Evolutionary conservation across 2,888 invertebrate genomes (phyloP), one percentile per base, ranked within the genome.

Genomic region (Pterostichus niger): DNA sequence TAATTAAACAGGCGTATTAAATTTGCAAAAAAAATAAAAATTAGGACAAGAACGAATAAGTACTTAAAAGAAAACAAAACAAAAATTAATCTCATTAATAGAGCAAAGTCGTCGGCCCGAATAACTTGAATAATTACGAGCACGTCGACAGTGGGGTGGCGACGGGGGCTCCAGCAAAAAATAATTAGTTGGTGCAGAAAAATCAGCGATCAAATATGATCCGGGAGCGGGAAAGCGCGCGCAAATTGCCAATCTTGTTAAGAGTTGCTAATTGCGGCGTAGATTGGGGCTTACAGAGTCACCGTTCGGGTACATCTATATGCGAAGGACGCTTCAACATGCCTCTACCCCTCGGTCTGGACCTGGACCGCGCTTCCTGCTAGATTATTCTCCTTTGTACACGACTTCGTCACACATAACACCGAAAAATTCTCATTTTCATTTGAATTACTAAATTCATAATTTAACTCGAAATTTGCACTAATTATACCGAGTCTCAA

Each of bases 231-330:
- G 86, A 85, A 9, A 86, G 87, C 24, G 87, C 85, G 86, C 86
- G 87, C 88, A 89, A 89, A 89, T 89, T 89, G 89, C 87, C 89
- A 89, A 89, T 89, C 89, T 89, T 88, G 89, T 88, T 88, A 89
- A 88, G 87, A 89, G 88, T 88, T 89, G 89, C 89, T 89, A 89
- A 89, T 89, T 89, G 89, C 87, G 87, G 64, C 68, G 76, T 24
- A 82, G 75, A 82, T 82, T 82, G 82, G 86, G 87, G 88, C 88
- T 89, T 88, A 88, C 86, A 86, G 87, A 87, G 86, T 31, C 68
- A 15, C 52, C 46, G 49, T 64, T 40, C 17, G 15, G 46, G 40
- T 71, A 71, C 68, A 71, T 71, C 68, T 71, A 44, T 71, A 71
- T 71, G 68, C 68, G 68, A 44, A 44, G 15, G 68, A 40, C 17